Conservation (phyloP, 2,797 vertebrate genomes). For the Micrastur ruficollis region DNA sequence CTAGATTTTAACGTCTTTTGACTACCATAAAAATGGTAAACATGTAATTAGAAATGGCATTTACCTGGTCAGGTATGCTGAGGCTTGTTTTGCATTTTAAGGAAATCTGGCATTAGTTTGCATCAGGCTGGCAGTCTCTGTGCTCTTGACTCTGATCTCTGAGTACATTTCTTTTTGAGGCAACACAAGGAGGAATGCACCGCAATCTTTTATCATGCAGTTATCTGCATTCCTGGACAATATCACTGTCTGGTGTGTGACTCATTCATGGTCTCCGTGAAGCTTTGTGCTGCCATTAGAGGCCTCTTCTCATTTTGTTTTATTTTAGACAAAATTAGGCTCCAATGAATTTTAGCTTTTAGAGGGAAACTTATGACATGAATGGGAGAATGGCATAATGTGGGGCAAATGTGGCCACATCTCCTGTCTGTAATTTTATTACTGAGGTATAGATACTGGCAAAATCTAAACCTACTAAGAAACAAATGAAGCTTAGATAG, state of each 20-base stretch:
- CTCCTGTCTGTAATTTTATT: not conserved
- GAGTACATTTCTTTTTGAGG: slow-evolving; percentile 10
- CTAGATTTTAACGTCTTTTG: not conserved
- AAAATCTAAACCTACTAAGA: not conserved
- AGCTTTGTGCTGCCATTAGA: not conserved
- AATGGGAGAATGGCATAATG: not conserved
- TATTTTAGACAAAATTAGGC: slow-evolving; percentile 11
- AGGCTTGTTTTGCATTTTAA: not conserved
- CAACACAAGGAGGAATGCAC: not conserved
- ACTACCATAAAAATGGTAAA: not conserved
- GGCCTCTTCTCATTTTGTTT: not conserved
- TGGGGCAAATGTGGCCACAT: not conserved
- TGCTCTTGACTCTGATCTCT: not conserved
- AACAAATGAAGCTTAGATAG: not conserved
- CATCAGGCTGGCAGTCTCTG: not conserved
- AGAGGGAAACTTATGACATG: not conserved
- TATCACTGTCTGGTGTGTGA: slow-evolving; percentile 1
- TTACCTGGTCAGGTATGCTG: not conserved
- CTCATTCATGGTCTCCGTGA: not conserved
- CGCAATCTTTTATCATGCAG: not conserved
- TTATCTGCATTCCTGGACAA: slow-evolving; percentile 37
- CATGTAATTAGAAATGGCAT: not conserved
- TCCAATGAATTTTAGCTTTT: not conserved
- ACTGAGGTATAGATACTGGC: not conserved
- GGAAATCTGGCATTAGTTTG: not conserved